Percentiles rank a stretch among this genome's conserved stretches.
These are phyloP conservation scores for Leucopsar rothschildi DNA, from an alignment of 2,113 vertebrate species.

Conservation along the genomic window DNA sequence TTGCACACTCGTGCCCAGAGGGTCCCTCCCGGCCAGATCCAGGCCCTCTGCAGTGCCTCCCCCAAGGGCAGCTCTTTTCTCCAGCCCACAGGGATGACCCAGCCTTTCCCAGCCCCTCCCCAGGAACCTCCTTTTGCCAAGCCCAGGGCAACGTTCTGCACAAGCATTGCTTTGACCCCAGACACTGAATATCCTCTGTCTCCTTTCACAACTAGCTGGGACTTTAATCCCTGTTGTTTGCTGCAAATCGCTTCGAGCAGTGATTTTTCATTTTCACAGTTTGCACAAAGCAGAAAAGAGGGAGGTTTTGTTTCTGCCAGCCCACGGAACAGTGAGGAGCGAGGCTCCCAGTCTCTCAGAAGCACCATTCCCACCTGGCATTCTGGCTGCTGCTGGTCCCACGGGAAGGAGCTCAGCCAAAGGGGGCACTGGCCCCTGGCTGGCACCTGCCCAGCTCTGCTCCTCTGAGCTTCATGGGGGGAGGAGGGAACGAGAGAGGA, in stretches of 20 bases:
- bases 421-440: neutral
- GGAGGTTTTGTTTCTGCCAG: neutral
- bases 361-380: neutral
- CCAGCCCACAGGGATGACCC: fast-evolving
- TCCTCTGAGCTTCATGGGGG: neutral
- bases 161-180: neutral
- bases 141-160: neutral
- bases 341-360: neutral
- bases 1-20: neutral
- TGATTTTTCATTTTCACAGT: neutral
- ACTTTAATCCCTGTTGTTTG: neutral
- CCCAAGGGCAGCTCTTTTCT: fast-evolving
- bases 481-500: neutral
- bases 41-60: fast-evolving
- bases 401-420: neutral
- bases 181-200: neutral
- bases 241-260: neutral
- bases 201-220: neutral
- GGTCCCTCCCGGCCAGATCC: fast-evolving
- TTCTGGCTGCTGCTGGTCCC: neutral
- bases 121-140: neutral
- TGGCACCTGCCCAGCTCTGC: neutral
- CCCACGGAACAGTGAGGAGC: neutral
- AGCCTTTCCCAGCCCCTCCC: neutral
- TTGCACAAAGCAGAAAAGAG: neutral